phyloP scores from a whole-genome alignment of 1,140 invertebrate genomes.

The Temnothorax nylanderi region DNA sequence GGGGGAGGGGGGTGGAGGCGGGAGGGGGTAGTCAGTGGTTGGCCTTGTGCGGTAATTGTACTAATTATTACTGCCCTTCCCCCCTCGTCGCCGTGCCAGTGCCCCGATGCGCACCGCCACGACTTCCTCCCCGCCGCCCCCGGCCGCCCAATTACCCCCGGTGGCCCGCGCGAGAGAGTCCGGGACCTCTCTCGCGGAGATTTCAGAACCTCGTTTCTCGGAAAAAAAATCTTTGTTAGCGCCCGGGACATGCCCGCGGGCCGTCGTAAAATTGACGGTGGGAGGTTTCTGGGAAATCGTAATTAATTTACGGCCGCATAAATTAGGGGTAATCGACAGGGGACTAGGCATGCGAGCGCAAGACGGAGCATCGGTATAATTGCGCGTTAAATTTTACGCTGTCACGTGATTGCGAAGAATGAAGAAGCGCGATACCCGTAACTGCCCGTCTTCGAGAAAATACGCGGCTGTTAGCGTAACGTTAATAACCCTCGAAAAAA shows the following conservation, averaged over 20 bases:
- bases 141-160: constrained; percentile 66
- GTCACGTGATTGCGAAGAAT: not conserved
- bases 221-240: constrained; percentile 58
- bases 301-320: constrained; percentile 57
- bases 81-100: constrained; percentile 55
- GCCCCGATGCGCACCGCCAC: constrained; percentile 41
- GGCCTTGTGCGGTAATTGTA: constrained; percentile 84
- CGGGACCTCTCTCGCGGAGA: constrained; percentile 42
- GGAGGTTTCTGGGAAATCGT: constrained; percentile 59
- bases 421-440: not conserved
- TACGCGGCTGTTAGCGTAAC: not conserved
- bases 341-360: constrained; percentile 18
- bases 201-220: constrained; percentile 65
- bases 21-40: constrained; percentile 79
- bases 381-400: constrained; percentile 5
- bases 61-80: constrained; percentile 83
- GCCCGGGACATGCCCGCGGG: constrained; percentile 38
- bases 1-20: not conserved
- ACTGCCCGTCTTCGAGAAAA: not conserved
- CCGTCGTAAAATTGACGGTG: constrained; percentile 47
- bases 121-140: constrained; percentile 60
- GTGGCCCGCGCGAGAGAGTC: constrained; percentile 54
- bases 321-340: constrained; percentile 42
- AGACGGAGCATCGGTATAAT: not conserved
- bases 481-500: not conserved